phyloP scores from a whole-genome alignment of 1,140 invertebrate genomes.

The Drosophila azteca region DNA sequence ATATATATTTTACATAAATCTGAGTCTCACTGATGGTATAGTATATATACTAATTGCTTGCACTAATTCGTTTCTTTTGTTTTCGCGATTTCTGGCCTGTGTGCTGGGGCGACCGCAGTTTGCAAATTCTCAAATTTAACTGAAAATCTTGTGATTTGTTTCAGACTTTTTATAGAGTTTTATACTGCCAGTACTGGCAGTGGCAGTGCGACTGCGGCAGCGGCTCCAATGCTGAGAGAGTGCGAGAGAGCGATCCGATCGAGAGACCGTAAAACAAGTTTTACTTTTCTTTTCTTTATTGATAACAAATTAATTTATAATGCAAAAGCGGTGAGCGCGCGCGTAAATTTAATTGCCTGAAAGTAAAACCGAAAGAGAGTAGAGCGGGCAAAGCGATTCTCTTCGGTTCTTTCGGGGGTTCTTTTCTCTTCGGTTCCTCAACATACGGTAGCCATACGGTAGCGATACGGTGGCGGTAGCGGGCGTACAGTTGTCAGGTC shows the following conservation, averaged over 20 bases:
- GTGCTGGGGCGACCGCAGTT: slow-evolving; percentile 56
- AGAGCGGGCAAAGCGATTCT: background rate
- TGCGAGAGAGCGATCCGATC: slow-evolving; percentile 20
- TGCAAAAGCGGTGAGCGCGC: slow-evolving; percentile 36
- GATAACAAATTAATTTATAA: slow-evolving; percentile 80
- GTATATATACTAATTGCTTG: slow-evolving; percentile 42
- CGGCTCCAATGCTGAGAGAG: slow-evolving; percentile 47
- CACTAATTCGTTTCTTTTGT: background rate
- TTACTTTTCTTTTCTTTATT: slow-evolving; percentile 50
- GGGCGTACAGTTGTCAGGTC: too few relatives aligned
- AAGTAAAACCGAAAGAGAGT: slow-evolving; percentile 1
- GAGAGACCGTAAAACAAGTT: slow-evolving; percentile 28
- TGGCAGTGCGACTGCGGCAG: slow-evolving; percentile 36
- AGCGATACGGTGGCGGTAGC: slow-evolving; percentile 9
- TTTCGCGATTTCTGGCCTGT: slow-evolving; percentile 2
- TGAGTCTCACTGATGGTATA: slow-evolving; percentile 8
- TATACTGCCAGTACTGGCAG: slow-evolving; percentile 24
- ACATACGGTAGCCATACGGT: background rate
- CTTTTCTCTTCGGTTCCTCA: slow-evolving; percentile 7
- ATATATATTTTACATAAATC: slow-evolving; percentile 30
- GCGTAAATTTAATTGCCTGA: background rate
- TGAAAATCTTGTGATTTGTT: slow-evolving; percentile 83
- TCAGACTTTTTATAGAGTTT: slow-evolving; percentile 81
- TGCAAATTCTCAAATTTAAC: slow-evolving; percentile 79
- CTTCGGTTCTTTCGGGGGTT: slow-evolving; percentile 5